phyloP scores from a whole-genome alignment of 2,797 vertebrate genomes.

The Anas bahamensis region DNA sequence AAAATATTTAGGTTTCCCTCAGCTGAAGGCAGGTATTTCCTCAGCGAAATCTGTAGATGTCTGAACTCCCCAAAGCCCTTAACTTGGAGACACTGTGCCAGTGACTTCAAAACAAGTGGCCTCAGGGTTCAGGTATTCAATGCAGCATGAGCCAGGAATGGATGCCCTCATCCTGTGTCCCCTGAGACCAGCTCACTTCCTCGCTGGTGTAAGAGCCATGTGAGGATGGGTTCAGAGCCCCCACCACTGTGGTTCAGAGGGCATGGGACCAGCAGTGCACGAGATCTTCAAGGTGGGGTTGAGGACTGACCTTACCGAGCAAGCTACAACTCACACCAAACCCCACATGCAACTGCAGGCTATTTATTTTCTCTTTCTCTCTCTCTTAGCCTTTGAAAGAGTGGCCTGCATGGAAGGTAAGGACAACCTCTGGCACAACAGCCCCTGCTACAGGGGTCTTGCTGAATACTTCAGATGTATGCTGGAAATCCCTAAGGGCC shows the following conservation, averaged over 20 bases:
- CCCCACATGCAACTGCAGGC: background rate
- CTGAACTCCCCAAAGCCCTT: background rate
- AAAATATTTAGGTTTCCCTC: background rate
- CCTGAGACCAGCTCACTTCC: rapidly evolving
- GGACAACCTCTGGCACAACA: background rate
- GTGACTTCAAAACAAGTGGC: background rate
- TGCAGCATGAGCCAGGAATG: background rate
- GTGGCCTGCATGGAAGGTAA: background rate
- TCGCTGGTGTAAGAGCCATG: too few species aligned
- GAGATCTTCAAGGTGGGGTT: background rate
- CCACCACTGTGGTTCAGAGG: rapidly evolving
- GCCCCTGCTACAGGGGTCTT: background rate
- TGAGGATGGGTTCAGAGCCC: background rate
- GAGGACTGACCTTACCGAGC: background rate
- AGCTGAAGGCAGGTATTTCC: background rate
- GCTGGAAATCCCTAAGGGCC: background rate
- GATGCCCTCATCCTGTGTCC: background rate
- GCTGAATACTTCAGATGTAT: background rate
- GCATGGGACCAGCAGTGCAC: background rate
- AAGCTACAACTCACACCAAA: background rate
- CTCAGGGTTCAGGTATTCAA: rapidly evolving
- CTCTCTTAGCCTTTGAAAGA: background rate
- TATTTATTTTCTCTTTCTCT: background rate
- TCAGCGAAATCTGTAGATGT: background rate
- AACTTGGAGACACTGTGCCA: background rate